Evolutionary conservation across 2,888 invertebrate species (phyloP), one percentile per base, ranked within the genome.

Genomic region (Drosophila buzzatii): DNA sequence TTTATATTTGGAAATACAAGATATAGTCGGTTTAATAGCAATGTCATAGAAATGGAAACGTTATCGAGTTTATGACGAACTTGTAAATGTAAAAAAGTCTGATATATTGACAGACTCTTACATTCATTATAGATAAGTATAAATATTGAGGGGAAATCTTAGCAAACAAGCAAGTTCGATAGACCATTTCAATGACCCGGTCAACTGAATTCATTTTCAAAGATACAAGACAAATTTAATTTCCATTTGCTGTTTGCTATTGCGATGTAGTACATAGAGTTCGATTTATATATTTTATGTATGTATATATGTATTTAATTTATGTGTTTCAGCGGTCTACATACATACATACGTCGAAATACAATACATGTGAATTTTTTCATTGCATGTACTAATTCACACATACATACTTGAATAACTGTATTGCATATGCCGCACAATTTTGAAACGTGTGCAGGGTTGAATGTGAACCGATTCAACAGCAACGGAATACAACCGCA

Each of bases 401-500:
- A n/a, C 35, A 35, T 27, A 7, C 51, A 31, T 37, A 27, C 27
- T 27, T 27, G 27, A 3, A 27, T 27, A 23, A 4, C 16, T 37
- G n/a, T 45, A 31, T 12, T 60, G 52, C 62, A 59, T 64, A 31
- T 58, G 69, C 57, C 72, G 51, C 47, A 69, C 57, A 77, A 47
- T 47, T 57, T 44, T 35, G 33, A 27, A 58, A 10, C 53, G 37
- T 70, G 57, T 53, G 70, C 49, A 78, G 65, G 70, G 79, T 66
- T 76, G 70, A 65, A 51, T 71, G 55, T 37, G 37, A 75, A 45
- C 49, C 60, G 56, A 41, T 51, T 59, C 57, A 39, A 2, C 16
- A 55, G 35, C 67, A 73, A 56, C 57, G 7, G 58, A 73, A 55
- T 42, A 73, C 3, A 62, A 44, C 33, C 51, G 52, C 31, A 44